Percentiles rank a stretch among this genome's conserved stretches.
These are phyloP conservation scores for Heliconius eleuchia DNA, from an alignment of 1,140 invertebrate genomes.

Conservation along the genomic window DNA sequence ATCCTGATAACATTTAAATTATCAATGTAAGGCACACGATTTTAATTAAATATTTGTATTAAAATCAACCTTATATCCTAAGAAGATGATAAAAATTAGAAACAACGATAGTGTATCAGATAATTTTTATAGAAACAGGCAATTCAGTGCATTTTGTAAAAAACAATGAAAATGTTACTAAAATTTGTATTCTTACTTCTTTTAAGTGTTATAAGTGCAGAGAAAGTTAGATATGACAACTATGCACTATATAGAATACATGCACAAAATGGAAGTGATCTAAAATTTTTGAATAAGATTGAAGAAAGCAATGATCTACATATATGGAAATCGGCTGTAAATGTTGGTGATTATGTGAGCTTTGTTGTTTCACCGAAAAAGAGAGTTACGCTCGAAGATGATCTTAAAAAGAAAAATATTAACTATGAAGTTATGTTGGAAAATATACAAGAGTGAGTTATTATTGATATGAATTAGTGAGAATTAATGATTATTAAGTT, in stretches of 20 bases:
- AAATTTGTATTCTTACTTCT: conserved; percentile 47
- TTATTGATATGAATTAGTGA: no score
- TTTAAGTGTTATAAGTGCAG: conserved; percentile 36
- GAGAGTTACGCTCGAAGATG: conserved; percentile 51
- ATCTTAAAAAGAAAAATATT: conserved; percentile 50
- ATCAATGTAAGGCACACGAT: background rate
- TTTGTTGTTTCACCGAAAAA: conserved; percentile 57
- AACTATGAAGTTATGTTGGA: conserved; percentile 53
- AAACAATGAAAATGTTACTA: conserved; percentile 41
- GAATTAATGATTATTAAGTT: no score
- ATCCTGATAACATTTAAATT: background rate
- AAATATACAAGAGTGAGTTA: conserved; percentile 70
- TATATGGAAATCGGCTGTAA: conserved; percentile 57
- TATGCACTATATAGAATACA: conserved; percentile 62
- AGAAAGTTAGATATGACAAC: conserved; percentile 62
- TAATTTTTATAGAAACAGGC: background rate
- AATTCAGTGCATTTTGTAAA: background rate
- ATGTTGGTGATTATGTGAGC: conserved; percentile 57
- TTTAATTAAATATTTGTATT: background rate
- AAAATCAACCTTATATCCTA: conserved; percentile 11
- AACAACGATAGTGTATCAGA: conserved; percentile 17
- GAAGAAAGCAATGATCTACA: conserved; percentile 47
- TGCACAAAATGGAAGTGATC: conserved; percentile 53
- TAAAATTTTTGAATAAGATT: conserved; percentile 54
- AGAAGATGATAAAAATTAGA: background rate